A percentile compares a stretch with the other conserved stretches of the same genome.
phyloP scores from a whole-genome alignment of 2,113 vertebrate species.

The Salvelinus sp. region DNA sequence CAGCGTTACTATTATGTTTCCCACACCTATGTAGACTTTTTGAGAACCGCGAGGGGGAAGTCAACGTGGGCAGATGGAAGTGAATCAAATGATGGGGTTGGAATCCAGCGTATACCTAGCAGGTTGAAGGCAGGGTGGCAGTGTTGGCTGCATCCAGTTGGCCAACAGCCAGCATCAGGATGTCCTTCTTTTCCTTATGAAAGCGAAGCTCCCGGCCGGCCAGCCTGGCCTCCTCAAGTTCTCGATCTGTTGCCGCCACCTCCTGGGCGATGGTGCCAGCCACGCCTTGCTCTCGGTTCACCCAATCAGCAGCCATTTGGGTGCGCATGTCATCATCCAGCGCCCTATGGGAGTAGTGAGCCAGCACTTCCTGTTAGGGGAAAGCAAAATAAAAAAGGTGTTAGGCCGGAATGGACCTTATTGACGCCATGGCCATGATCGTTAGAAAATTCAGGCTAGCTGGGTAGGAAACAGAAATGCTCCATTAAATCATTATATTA shows the following conservation, averaged over 20 bases:
- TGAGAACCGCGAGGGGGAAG: not conserved
- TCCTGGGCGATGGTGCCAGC: conserved; percentile 84
- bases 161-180: conserved; percentile 90
- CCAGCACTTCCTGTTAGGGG: conserved; percentile 87
- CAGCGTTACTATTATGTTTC: not conserved
- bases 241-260: conserved; percentile 85
- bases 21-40: no score
- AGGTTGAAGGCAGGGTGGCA: conserved; percentile 73
- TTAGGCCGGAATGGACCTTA: not conserved
- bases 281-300: conserved; percentile 87
- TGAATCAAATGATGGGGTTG: not conserved
- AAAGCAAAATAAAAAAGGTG: not conserved
- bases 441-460: no score
- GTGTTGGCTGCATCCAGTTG: conserved; percentile 81
- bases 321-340: conserved; percentile 94
- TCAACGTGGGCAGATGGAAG: not conserved
- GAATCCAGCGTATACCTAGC: not conserved
- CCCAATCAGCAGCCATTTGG: conserved; percentile 97
- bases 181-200: conserved; percentile 98
- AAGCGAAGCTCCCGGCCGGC: conserved; percentile 94
- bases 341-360: conserved; percentile 96
- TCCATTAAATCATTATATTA: no score
- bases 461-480: no score
- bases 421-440: not conserved
- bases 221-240: conserved; percentile 91